phyloP scores from a whole-genome alignment of 2,797 vertebrate genomes.

The Coilia nasus region DNA sequence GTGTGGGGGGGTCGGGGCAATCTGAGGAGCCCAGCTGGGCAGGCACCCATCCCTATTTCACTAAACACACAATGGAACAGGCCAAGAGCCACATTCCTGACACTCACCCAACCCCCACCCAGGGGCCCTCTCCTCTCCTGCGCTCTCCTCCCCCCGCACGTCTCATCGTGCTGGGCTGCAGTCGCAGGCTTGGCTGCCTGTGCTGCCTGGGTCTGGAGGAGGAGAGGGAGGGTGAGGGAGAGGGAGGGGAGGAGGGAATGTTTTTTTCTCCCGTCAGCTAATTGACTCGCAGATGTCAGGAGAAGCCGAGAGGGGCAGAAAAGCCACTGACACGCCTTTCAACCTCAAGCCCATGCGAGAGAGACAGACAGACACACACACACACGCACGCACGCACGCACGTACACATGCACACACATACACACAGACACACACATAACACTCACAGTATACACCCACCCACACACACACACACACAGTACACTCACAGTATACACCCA shows the following conservation, averaged over 20 bases:
- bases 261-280: constrained; percentile 78
- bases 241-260: constrained; percentile 65
- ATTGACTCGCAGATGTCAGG: constrained; percentile 82
- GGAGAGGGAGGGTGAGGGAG: constrained; percentile 59
- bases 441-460: not conserved
- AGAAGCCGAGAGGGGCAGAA: constrained; percentile 59
- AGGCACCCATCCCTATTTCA: constrained; percentile 71
- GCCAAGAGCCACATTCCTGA: constrained; percentile 81
- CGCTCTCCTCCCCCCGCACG: constrained; percentile 69
- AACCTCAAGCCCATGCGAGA: constrained; percentile 54
- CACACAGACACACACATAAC: constrained; percentile 38
- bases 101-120: constrained; percentile 70
- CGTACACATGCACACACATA: constrained; percentile 38
- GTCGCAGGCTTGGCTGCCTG: constrained; percentile 57
- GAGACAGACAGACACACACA: constrained; percentile 44
- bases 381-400: constrained; percentile 33
- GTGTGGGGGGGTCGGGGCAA: constrained; percentile 55
- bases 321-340: constrained; percentile 55
- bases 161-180: constrained; percentile 61
- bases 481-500: constrained; percentile 19
- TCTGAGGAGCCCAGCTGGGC: constrained; percentile 66
- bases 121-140: constrained; percentile 44
- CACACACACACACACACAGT: constrained; percentile 6
- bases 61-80: constrained; percentile 79
- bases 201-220: constrained; percentile 60